Base-by-base conservation (phyloP, 1,140 invertebrate genomes). In the Idris sp. region DNA sequence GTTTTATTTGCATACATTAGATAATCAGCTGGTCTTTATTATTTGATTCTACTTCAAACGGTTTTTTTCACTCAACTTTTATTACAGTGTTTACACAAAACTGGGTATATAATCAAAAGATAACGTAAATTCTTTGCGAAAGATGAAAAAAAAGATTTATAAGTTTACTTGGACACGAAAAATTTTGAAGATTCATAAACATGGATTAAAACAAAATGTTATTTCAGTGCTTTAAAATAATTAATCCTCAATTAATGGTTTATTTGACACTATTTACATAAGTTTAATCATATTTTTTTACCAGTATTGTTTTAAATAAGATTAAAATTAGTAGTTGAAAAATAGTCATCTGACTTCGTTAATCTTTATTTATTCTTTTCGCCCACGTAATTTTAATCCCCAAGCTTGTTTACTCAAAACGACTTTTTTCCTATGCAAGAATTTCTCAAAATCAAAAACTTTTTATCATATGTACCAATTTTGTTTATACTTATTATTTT, bases 1-100 rank as follows among this genome's bases (percentile, higher is more conserved):
- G 56, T 48, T 58, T 33, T 58, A 51, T 49, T 67, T 56, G 41
- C 49, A 4, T 13, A 10, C 41, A 28, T 53, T 68, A 68, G 62
- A 56, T 68, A 68, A 49, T 41, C 49, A 9, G 11, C 48, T 53
- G n/a, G n/a, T n/a, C n/a, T 53, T 46, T 48, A 61, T 51, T 53
- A 35, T 43, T 53, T 14, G 6, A 13, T 35, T 13, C 43, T 30
- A 19, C 26, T 56, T 13, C 2, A 33, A 51, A 22, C n/a, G 9
- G 18, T 48, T 22, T n/a, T 46, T 46, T 38, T 48, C 35, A 31
- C 48, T 54, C 15, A 11, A 54, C 11, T 6, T 54, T 36, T 65
- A 65, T 53, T 65, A 22, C 49, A 56, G 40, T 40, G 62, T n/a
- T n/a, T 49, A 48, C 31, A 67, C 36, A 56, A 38, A 48, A 31